phyloP scores from a whole-genome alignment of 2,888 invertebrate genomes.

The Brachylomia viminalis region DNA sequence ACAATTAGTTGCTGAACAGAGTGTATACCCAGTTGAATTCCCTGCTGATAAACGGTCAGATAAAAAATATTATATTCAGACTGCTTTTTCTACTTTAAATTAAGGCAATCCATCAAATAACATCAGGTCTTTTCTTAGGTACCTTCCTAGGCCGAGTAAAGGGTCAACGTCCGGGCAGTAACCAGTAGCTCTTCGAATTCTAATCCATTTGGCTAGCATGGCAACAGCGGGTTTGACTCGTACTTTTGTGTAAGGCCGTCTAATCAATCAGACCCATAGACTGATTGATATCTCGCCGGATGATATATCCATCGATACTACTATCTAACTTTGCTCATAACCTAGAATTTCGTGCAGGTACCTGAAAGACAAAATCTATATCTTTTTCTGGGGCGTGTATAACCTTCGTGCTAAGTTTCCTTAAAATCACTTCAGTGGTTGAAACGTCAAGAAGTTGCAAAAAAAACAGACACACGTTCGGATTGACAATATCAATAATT shows the following conservation, averaged over 20 bases:
- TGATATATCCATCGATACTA: not conserved
- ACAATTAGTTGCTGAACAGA: too few species aligned
- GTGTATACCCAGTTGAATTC: too few species aligned
- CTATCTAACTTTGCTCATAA: not conserved
- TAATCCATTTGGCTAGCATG: conserved; percentile 17
- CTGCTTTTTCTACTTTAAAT: too few species aligned
- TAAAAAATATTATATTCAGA: too few species aligned
- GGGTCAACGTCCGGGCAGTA: not conserved
- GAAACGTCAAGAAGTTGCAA: not conserved
- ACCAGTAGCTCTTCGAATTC: not conserved
- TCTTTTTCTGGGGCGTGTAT: not conserved
- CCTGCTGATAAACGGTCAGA: too few species aligned
- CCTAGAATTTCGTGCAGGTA: too few species aligned
- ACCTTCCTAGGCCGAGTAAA: too few species aligned
- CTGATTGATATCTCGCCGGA: conserved; percentile 21
- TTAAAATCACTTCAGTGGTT: not conserved
- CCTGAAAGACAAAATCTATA: not conserved
- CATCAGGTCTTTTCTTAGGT: too few species aligned
- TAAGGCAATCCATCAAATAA: too few species aligned
- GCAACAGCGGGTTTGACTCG: not conserved
- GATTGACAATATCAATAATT: not conserved
- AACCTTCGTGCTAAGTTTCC: not conserved
- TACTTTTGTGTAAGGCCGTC: conserved; percentile 1
- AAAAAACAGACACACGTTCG: not conserved
- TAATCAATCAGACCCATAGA: conserved; percentile 31